Percentiles rank a stretch among this genome's conserved stretches.
phyloP scores from a whole-genome alignment of 2,888 invertebrate species.

The Abscondita cerata region DNA sequence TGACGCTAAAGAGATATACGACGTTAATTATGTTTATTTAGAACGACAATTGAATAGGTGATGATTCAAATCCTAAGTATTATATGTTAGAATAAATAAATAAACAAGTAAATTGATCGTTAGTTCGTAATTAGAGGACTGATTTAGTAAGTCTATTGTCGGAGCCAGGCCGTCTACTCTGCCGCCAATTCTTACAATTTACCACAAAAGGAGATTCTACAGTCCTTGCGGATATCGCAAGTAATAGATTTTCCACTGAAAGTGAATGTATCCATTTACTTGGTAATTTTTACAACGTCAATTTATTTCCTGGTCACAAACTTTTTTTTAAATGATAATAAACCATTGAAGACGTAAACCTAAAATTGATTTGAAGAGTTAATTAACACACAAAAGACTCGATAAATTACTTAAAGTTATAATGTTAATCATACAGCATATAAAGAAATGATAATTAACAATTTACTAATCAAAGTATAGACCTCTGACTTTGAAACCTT shows the following conservation, averaged over 20 bases:
- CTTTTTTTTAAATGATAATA: not conserved
- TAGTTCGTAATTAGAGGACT: slow-evolving; percentile 53
- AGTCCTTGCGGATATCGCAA: slow-evolving; percentile 26
- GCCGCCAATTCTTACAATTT: slow-evolving; percentile 47
- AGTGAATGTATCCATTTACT: not conserved
- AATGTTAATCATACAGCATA: no score
- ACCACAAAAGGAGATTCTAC: slow-evolving; percentile 49
- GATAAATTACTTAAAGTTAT: no score
- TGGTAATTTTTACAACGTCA: not conserved
- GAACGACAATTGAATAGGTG: slow-evolving; percentile 20
- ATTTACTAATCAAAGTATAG: no score
- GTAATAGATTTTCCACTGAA: slow-evolving; percentile 28
- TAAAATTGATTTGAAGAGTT: no score
- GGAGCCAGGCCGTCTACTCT: slow-evolving; percentile 56
- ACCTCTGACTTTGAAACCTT: no score
- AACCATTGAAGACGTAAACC: no score
- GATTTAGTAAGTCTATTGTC: slow-evolving; percentile 56
- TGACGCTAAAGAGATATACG: not conserved
- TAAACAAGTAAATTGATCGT: slow-evolving; percentile 52
- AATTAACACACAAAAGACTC: no score
- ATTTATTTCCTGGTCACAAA: no score
- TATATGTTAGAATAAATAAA: slow-evolving; percentile 48
- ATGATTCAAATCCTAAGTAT: slow-evolving; percentile 32
- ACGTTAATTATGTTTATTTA: slow-evolving; percentile 4
- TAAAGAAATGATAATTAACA: no score